These are phyloP conservation scores for Ceyx margarethae DNA, from an alignment of 2,113 vertebrate genomes.

Conservation along the genomic window DNA sequence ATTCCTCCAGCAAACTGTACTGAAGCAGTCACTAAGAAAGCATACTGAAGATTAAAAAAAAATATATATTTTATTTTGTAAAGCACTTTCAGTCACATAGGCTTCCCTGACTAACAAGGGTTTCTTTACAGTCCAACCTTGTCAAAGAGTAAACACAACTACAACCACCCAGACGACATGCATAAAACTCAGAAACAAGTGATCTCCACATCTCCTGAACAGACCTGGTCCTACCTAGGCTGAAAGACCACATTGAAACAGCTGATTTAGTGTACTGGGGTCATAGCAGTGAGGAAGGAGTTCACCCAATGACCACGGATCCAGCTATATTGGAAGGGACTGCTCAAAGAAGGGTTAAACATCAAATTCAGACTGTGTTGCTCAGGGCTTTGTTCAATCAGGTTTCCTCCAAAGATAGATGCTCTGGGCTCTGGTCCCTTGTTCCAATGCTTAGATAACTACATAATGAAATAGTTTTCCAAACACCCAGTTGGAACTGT, in stretches of 20 bases:
- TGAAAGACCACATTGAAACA: neutral
- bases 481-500: neutral
- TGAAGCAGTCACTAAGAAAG: conserved; percentile 93
- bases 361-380: neutral
- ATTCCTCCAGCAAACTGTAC: conserved; percentile 95
- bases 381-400: neutral
- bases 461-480: neutral
- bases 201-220: neutral
- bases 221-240: neutral
- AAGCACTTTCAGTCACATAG: neutral
- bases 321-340: neutral
- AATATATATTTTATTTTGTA: neutral
- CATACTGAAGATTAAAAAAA: conserved; percentile 79
- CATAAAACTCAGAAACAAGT: neutral
- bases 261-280: neutral
- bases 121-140: neutral
- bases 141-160: neutral
- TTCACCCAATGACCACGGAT: neutral
- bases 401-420: neutral
- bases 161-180: neutral
- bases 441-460: neutral
- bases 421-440: neutral
- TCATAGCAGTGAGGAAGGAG: neutral
- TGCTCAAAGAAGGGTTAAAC: neutral
- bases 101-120: neutral